Evolutionary conservation across 2,797 vertebrate genomes (phyloP), one percentile per base, ranked within the genome.

Genomic region (Ptychadena robeensis): DNA sequence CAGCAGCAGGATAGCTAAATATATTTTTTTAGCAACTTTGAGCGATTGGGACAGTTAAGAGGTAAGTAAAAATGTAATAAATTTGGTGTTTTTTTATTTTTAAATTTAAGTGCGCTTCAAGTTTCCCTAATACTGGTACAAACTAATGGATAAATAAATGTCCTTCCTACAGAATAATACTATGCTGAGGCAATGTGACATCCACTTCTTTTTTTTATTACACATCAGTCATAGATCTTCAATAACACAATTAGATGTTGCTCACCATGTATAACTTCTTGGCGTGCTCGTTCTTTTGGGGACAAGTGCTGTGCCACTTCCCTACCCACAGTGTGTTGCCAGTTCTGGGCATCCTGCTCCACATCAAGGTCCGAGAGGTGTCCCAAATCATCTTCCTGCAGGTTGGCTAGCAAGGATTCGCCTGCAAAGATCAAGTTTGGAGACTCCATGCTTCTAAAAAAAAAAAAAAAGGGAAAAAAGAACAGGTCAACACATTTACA

Each of bases 221-320:
- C n/a, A n/a, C n/a, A n/a, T n/a, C n/a, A n/a, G n/a, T n/a, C n/a
- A n/a, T n/a, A n/a, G n/a, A n/a, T 53, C 6, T 22, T 1, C 44
- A 53, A 53, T 53, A 53, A 6, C 44, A 6, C 44, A 5, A 1
- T n/a, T 9, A 22, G 6, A 53, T 22, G 44, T 22, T 53, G 44
- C 44, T 88, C 88, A 98, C 97, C 97, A 0, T 98, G 97, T 75
- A 98, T 98, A 83, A 98, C 96, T 2, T 97, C 96, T 86, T 98
- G 97, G 0, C 96, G 88, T 32, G 98, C 97, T 14, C 96, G 91
- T 89, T 98, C 97, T 48, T 90, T 91, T 7, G 94, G 90, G 2
- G 89, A 90, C 5, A 98, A 92, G 0, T 92, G 87, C 9, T 92
- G 85, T 11, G 96, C 92, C 3, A 95, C 90, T 0, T 96, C 95